A percentile compares a stretch with the other conserved stretches of the same genome.
Conservation (phyloP, 2,113 vertebrate genomes). For the Hypomesus transpacificus region DNA sequence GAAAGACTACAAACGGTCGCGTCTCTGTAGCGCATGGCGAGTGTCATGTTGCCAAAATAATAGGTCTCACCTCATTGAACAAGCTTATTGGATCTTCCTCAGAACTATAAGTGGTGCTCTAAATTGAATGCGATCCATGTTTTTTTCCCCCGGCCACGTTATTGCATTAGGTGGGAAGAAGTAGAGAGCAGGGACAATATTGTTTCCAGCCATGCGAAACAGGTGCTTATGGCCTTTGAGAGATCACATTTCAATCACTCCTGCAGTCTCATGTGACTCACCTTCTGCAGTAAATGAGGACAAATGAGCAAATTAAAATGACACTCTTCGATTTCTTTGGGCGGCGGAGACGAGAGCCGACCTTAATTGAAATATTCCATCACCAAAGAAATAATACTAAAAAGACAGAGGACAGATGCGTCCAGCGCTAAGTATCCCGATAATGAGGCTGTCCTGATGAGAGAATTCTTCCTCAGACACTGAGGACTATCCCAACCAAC, state of each 20-base stretch:
- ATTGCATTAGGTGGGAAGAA: constrained; percentile 55
- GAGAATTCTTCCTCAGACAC: not conserved
- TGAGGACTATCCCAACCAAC: no score
- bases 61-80: constrained; percentile 66
- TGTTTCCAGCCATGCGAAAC: constrained; percentile 43
- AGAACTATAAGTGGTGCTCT: constrained; percentile 65
- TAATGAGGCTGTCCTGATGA: not conserved
- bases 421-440: not conserved
- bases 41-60: constrained; percentile 58
- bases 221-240: constrained; percentile 25
- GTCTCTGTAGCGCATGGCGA: constrained; percentile 36
- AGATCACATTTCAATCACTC: constrained; percentile 55
- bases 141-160: constrained; percentile 42
- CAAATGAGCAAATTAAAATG: constrained; percentile 55
- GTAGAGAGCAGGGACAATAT: constrained; percentile 60
- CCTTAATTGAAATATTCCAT: constrained; percentile 57
- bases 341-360: constrained; percentile 25
- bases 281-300: constrained; percentile 45
- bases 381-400: constrained; percentile 25
- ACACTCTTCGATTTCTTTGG: constrained; percentile 30
- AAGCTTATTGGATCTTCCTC: constrained; percentile 69
- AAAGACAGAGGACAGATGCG: constrained; percentile 7
- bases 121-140: constrained; percentile 62
- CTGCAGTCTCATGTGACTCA: constrained; percentile 43
- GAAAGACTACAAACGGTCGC: constrained; percentile 21